Base-by-base conservation (phyloP, 2,888 invertebrate genomes). In the Cryptocephalus moraei region DNA sequence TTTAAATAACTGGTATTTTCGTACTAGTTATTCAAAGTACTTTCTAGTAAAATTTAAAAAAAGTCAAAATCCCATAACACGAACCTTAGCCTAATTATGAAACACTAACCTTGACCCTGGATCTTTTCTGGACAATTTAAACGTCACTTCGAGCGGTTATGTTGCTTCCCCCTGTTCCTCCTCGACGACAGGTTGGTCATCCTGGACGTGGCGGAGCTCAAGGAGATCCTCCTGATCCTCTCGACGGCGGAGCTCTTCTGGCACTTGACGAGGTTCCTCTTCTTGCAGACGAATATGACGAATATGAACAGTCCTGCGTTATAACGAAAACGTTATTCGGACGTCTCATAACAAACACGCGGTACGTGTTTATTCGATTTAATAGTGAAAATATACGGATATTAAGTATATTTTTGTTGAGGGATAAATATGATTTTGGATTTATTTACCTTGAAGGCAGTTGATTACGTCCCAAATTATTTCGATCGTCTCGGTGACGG, bases 211-310 rank as follows among this genome's bases (percentile, higher is more conserved):
- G 42, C 46, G 1, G 50, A 46, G 9, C 49, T 51, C 9, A 56
- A 39, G 2, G 58, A 58, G 13, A 56, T 53, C 49, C 55, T 56
- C 34, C 56, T 46, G 12, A 58, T 45, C 47, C 47, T 58, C n/a
- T 55, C 51, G 9, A 56, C 22, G 3, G 53, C 45, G 1, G 81
- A 64, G 54, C 77, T 75, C 51, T 74, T 73, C 53, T 74, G 70
- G 47, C 84, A 72, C 22, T 80, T 76, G 38, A 51, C 40, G n/a
- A 49, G 44, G 73, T 85, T 76, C 57, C 81, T 80, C 14, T 74
- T 76, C 62, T 87, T 87, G 56, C 83, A 74, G 9, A 85, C 80
- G 51, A 86, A 80, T 44, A 87, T 81, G 41, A 81, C 69, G 65
- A 87, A 86, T 48, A 87, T 84, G 56, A 81, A 75, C 14, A 86